phyloP scores from a whole-genome alignment of 2,888 invertebrate species.

The Zhuqinia jingwanae region DNA sequence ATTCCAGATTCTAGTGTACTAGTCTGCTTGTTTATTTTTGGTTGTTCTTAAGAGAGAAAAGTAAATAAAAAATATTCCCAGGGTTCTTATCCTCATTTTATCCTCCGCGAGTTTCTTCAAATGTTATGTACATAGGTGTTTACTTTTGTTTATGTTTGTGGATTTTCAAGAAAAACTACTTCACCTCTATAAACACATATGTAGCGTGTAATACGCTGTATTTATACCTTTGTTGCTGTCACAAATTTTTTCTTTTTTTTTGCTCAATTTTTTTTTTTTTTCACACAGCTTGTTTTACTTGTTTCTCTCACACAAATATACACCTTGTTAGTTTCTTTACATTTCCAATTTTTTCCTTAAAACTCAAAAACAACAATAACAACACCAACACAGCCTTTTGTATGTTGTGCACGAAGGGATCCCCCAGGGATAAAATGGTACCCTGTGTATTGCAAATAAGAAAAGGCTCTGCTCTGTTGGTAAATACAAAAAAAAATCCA shows the following conservation, averaged over 20 bases:
- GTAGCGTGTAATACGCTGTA: background rate
- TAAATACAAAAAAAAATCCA: conserved; percentile 35
- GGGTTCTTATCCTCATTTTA: conserved; percentile 4
- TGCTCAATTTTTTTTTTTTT: background rate
- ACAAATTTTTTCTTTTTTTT: no score
- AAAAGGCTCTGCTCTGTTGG: background rate
- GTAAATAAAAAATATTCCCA: conserved; percentile 12
- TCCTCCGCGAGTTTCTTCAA: background rate
- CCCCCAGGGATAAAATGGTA: conserved; percentile 41
- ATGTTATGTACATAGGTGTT: no score
- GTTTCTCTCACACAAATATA: background rate
- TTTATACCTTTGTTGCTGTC: no score
- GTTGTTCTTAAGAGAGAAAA: background rate
- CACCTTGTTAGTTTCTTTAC: conserved; percentile 1
- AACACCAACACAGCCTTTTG: background rate
- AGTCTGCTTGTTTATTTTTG: no score
- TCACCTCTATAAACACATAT: background rate
- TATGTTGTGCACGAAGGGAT: conserved; percentile 42
- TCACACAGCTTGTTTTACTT: background rate
- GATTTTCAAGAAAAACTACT: background rate
- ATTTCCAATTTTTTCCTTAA: no score
- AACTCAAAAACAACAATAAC: no score
- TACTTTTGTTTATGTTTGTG: conserved; percentile 27
- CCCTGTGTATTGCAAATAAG: background rate
- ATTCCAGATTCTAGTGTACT: no score